phyloP scores from a whole-genome alignment of 2,113 vertebrate species.

The Oryzias javanicus region DNA sequence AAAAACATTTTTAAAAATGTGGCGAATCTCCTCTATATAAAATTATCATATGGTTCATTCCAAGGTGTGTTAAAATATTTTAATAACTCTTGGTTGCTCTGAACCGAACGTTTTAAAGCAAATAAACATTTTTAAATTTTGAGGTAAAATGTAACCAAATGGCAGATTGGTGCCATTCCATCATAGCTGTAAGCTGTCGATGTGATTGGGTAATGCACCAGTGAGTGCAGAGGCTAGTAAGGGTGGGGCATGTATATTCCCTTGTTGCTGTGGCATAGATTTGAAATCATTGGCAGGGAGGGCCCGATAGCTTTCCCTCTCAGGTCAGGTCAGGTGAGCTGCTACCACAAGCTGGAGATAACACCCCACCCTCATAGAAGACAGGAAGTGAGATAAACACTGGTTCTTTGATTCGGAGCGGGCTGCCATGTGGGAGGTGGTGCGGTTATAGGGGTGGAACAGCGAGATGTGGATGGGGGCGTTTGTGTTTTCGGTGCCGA shows the following conservation, averaged over 20 bases:
- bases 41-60: no score
- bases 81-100: no score
- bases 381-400: slow-evolving; percentile 69
- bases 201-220: no score
- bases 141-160: no score
- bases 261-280: slow-evolving; percentile 24
- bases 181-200: no score
- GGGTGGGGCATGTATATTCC: slow-evolving; percentile 24
- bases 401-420: slow-evolving; percentile 55
- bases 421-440: slow-evolving; percentile 57
- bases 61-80: no score
- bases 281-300: slow-evolving; percentile 19
- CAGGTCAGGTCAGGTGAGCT: slow-evolving; percentile 63
- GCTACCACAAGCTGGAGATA: slow-evolving; percentile 49
- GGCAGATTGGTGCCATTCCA: no score
- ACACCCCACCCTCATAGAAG: slow-evolving; percentile 59
- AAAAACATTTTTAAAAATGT: no score
- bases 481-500: slow-evolving; percentile 57
- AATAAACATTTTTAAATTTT: no score
- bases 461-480: slow-evolving; percentile 42
- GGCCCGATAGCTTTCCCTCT: slow-evolving; percentile 54
- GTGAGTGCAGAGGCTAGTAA: no score
- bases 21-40: no score
- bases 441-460: slow-evolving; percentile 63
- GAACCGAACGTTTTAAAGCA: no score